These are phyloP conservation scores for honey bee (Apis mellifera) DNA, from an alignment of 1,140 invertebrate species.

Conservation along the genomic window DNA sequence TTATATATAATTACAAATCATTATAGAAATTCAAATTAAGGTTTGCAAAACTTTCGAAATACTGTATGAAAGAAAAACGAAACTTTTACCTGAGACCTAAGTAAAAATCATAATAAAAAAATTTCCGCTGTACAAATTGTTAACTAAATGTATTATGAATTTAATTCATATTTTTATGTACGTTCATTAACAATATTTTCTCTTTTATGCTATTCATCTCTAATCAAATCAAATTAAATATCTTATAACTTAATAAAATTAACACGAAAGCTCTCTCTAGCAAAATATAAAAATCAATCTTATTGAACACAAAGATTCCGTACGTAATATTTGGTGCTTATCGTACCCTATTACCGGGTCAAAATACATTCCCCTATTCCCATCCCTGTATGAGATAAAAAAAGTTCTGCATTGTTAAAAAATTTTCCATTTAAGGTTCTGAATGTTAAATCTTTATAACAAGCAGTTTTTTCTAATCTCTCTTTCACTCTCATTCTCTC, in stretches of 20 bases:
- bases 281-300: slow-evolving; percentile 49
- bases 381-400: background rate
- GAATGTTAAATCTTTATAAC: slow-evolving; percentile 9
- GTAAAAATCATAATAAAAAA: background rate
- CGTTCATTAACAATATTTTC: background rate
- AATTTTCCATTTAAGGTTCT: background rate
- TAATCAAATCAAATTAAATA: background rate
- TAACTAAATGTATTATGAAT: background rate
- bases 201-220: no score
- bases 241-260: slow-evolving; percentile 33
- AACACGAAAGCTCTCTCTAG: slow-evolving; percentile 14
- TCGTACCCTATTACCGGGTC: slow-evolving; percentile 44
- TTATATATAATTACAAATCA: background rate
- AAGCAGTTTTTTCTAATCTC: slow-evolving; percentile 8
- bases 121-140: background rate
- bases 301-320: slow-evolving; percentile 58
- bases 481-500: background rate
- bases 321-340: slow-evolving; percentile 54
- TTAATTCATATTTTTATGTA: background rate
- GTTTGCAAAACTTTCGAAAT: background rate
- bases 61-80: background rate
- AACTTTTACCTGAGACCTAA: slow-evolving; percentile 9
- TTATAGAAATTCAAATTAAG: background rate
- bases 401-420: slow-evolving; percentile 15
- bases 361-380: slow-evolving; percentile 29